Base-by-base conservation (phyloP, 2,113 vertebrate species). In the Corvus hawaiiensis region DNA sequence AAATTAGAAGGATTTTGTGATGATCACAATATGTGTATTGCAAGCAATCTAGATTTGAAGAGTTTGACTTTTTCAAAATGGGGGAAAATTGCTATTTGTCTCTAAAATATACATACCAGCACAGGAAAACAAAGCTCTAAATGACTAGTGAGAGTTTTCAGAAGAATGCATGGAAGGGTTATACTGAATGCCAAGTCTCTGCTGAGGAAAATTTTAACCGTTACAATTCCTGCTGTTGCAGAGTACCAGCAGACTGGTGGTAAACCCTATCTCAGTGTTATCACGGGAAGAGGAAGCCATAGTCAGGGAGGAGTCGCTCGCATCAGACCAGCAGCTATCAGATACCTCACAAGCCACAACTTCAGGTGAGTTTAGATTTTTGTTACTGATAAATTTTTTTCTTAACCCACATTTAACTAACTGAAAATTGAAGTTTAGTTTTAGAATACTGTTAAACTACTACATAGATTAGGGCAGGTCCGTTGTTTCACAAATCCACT, bases 211-310 rank as follows among this genome's bases (percentile, higher is more conserved):
- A 11, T 69, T 61, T 69, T 91, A 95, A 94, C 68, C 18, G 48
- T 97, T 96, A 41, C 43, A 54, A 93, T 97, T 97, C 86, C 91
- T 98, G 33, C 96, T 97, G 68, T 94, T 95, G 95, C 97, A 99
- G 99, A 99, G 39, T 98, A 97, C 96, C 98, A 98, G 94, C 98
- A 98, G 97, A 96, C 96, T 84, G 98, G 98, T 26, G 99, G 99
- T 80, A 98, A 98, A 95, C 98, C 99, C 8, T 98, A 99, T 96
- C 98, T 99, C 62, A 99, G 96, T 89, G 98, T 99, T 96, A 99
- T 99, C 98, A 99, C 99, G 80, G 99, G 99, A 97, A 99, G 98
- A 98, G 99, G 99, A 97, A 99, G 98, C 98, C 99, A 98, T 98
- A 99, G 99, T 96, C 99, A 99, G 95, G 99, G 99, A 97, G 99